These are phyloP conservation scores for Tryphoninae sp. DNA, from an alignment of 2,888 invertebrate genomes.

Conservation along the genomic window DNA sequence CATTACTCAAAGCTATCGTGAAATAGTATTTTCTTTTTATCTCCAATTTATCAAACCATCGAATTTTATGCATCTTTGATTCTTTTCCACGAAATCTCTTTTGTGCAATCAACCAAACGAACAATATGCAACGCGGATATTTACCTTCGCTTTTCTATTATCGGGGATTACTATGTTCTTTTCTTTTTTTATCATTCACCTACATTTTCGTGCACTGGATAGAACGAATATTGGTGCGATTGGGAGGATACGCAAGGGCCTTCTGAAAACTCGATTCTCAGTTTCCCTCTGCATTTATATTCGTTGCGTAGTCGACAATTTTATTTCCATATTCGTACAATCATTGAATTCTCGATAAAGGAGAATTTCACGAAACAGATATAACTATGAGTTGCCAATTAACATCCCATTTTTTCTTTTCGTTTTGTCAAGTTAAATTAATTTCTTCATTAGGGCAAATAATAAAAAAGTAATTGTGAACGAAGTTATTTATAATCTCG, in stretches of 20 bases:
- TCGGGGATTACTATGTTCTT: neutral
- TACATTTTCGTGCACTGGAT: neutral
- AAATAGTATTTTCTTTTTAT: conserved; percentile 6
- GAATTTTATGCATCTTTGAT: neutral
- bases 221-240: neutral
- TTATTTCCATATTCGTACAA: neutral
- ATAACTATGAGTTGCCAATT: neutral
- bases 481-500: too few relatives aligned
- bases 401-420: neutral
- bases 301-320: neutral
- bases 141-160: neutral
- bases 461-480: too few relatives aligned
- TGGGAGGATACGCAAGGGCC: too few relatives aligned
- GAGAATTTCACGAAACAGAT: neutral
- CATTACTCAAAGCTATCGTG: neutral
- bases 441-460: neutral
- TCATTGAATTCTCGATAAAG: neutral
- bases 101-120: neutral
- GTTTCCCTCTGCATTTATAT: neutral
- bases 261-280: conserved; percentile 9
- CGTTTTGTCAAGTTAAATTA: neutral
- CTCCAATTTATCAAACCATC: conserved; percentile 21
- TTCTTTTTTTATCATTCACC: neutral
- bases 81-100: neutral
- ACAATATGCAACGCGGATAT: neutral